Percentiles rank a stretch among this genome's conserved stretches.
Evolutionary conservation across 2,888 invertebrate species (phyloP).

Genomic region (Malacosoma neustria): DNA sequence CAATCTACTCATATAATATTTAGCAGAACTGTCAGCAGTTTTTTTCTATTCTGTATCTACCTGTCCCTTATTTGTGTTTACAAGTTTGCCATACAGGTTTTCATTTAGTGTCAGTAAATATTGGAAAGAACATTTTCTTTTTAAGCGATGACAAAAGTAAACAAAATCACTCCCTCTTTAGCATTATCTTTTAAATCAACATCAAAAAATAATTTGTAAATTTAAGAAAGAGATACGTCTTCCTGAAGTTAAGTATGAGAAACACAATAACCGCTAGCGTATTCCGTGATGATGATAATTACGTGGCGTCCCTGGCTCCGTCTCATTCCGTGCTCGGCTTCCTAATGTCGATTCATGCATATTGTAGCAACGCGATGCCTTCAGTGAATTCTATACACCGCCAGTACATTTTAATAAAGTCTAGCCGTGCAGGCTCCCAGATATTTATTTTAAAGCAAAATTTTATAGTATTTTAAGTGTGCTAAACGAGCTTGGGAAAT

Average conservation of each 20-base stretch:
- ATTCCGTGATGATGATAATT: conserved; percentile 25
- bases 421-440: neutral
- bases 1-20: no score
- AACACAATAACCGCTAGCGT: conserved; percentile 20
- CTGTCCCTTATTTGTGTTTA: no score
- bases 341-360: conserved; percentile 24
- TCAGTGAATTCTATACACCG: conserved; percentile 20
- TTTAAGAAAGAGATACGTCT: conserved; percentile 8
- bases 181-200: neutral
- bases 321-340: conserved; percentile 22
- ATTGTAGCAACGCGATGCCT: conserved; percentile 21
- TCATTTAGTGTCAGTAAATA: no score
- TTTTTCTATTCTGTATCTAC: no score
- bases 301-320: conserved; percentile 10
- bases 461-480: neutral
- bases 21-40: no score
- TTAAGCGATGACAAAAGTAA: no score
- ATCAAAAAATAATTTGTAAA: neutral
- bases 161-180: no score
- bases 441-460: neutral
- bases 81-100: no score
- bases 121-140: no score
- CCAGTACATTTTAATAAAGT: neutral
- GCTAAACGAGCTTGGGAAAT: no score
- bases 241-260: conserved; percentile 18